phyloP scores from a whole-genome alignment of 2,797 vertebrate species.

The Scomberomorus guttatus region DNA sequence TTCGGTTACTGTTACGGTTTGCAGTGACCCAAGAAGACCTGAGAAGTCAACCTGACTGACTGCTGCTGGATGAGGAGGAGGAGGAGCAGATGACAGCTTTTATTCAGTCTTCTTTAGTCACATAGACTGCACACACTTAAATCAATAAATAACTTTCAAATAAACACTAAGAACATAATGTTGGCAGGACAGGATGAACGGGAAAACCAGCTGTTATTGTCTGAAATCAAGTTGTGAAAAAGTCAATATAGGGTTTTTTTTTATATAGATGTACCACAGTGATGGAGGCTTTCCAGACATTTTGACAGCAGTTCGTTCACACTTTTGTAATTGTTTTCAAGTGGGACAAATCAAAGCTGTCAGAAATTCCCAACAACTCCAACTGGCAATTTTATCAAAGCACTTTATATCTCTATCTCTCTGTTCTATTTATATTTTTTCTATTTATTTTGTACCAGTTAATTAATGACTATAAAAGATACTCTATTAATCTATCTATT shows the following conservation, averaged over 20 bases:
- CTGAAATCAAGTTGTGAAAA: neutral
- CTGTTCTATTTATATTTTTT: too few species aligned
- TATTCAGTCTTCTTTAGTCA: neutral
- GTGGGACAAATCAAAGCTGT: too few species aligned
- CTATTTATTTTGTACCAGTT: too few species aligned
- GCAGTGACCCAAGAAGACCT: conserved; percentile 25
- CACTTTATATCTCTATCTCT: too few species aligned
- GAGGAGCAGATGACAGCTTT: conserved; percentile 9
- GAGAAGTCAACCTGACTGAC: conserved; percentile 1
- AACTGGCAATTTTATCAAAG: too few species aligned
- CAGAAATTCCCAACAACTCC: too few species aligned
- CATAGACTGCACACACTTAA: neutral
- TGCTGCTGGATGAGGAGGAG: conserved; percentile 24
- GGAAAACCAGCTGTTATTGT: neutral
- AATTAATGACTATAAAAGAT: too few species aligned
- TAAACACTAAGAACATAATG: neutral
- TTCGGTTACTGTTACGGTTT: conserved; percentile 30
- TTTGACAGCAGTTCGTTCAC: too few species aligned
- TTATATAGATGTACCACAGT: too few species aligned
- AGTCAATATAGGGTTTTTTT: neutral
- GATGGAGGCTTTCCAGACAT: too few species aligned
- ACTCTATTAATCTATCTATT: too few species aligned
- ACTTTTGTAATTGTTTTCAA: too few species aligned
- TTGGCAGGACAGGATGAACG: neutral
- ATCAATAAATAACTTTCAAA: neutral